phyloP scores from a whole-genome alignment of 2,113 vertebrate genomes.

The Ceratotherium simum region DNA sequence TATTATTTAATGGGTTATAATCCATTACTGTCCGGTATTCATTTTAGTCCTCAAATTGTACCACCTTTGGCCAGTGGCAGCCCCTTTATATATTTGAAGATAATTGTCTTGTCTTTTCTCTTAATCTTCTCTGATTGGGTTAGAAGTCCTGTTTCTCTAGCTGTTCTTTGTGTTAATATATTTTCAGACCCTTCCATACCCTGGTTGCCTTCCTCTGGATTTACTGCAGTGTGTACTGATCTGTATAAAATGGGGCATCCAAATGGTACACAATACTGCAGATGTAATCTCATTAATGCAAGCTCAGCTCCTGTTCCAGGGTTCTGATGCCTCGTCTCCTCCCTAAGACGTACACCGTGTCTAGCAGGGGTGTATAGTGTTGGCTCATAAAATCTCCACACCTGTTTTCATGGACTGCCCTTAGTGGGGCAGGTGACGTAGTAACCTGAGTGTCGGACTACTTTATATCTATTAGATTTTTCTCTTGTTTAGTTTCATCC shows the following conservation, averaged over 20 bases:
- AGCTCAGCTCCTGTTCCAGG: background rate
- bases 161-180: background rate
- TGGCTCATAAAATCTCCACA: background rate
- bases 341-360: background rate
- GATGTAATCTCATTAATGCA: background rate
- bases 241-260: background rate
- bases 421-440: background rate
- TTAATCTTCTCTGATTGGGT: background rate
- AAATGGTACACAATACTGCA: background rate
- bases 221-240: background rate
- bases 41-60: background rate
- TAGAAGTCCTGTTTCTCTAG: background rate
- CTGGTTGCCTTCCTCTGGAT: background rate
- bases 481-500: background rate
- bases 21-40: background rate
- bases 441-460: background rate
- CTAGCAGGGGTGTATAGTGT: background rate
- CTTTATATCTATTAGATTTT: background rate
- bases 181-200: background rate
- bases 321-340: background rate
- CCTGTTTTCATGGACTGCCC: background rate
- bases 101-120: background rate
- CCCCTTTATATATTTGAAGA: background rate
- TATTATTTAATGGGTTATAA: background rate
- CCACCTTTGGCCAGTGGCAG: background rate